phyloP scores from a whole-genome alignment of 2,888 invertebrate genomes.

The Trypoxylon attenuatum region DNA sequence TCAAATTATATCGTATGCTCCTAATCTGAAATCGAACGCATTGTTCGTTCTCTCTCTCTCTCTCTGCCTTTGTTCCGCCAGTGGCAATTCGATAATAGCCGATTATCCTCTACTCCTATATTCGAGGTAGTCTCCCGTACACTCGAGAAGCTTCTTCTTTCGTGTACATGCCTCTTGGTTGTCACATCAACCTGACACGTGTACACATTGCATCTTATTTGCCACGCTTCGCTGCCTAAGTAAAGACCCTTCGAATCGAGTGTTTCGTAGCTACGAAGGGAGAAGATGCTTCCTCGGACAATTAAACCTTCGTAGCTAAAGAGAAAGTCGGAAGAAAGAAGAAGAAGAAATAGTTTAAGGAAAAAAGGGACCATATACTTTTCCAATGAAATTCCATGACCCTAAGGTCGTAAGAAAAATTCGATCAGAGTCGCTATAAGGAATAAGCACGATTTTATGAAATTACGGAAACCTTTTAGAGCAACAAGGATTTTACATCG shows the following conservation, averaged over 20 bases:
- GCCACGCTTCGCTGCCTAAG: neutral
- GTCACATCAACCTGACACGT: conserved; percentile 15
- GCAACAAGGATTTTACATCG: neutral
- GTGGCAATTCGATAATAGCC: conserved; percentile 12
- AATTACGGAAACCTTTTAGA: neutral
- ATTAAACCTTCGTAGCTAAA: too few relatives aligned
- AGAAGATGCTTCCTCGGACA: too few relatives aligned
- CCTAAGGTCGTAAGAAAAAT: too few relatives aligned
- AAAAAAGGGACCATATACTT: too few relatives aligned
- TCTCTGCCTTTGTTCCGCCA: conserved; percentile 14
- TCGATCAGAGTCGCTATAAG: too few relatives aligned
- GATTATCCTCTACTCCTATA: conserved; percentile 6
- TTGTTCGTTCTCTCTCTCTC: neutral
- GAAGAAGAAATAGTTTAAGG: too few relatives aligned
- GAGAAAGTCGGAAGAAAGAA: too few relatives aligned
- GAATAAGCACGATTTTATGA: neutral
- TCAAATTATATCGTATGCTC: too few relatives aligned
- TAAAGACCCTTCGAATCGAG: neutral
- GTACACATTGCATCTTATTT: neutral
- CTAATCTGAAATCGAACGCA: too few relatives aligned
- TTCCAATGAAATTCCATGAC: too few relatives aligned
- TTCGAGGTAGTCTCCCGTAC: conserved; percentile 14
- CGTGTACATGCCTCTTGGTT: conserved; percentile 24
- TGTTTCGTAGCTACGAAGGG: too few relatives aligned
- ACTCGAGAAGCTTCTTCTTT: neutral